phyloP scores from a whole-genome alignment of 2,113 vertebrate genomes.

The Petrocephalus zakoni region DNA sequence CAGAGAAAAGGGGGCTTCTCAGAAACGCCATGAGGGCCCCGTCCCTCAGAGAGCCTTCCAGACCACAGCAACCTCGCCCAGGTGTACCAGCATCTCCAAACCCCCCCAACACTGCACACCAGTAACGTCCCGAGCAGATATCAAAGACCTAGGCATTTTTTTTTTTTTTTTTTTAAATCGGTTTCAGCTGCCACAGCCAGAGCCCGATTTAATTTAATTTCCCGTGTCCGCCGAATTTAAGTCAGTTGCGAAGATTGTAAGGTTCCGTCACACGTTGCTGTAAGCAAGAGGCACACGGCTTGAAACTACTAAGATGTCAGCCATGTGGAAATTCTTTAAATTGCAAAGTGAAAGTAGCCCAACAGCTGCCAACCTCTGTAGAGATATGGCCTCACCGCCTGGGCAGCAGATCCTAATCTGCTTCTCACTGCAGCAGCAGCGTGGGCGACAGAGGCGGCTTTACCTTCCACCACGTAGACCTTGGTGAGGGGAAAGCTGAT shows the following conservation, averaged over 20 bases:
- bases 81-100: not conserved
- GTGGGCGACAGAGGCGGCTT: not conserved
- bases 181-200: not conserved
- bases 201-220: not conserved
- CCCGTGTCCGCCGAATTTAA: not conserved
- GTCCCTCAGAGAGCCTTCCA: not conserved
- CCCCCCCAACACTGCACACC: not conserved
- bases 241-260: not conserved
- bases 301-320: not conserved
- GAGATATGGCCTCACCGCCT: not conserved
- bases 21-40: not conserved
- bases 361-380: not conserved
- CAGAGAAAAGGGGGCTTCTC: not conserved
- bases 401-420: not conserved
- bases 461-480: constrained; percentile 97
- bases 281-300: too few relatives aligned
- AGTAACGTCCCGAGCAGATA: not conserved
- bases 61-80: not conserved
- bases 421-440: not conserved
- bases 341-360: not conserved
- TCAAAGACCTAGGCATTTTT: not conserved
- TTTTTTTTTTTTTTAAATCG: too few relatives aligned
- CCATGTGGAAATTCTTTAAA: not conserved
- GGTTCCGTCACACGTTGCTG: not conserved
- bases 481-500: constrained; percentile 95